These are phyloP conservation scores for Lasiommata megera DNA, from an alignment of 2,888 invertebrate species.

Conservation along the genomic window DNA sequence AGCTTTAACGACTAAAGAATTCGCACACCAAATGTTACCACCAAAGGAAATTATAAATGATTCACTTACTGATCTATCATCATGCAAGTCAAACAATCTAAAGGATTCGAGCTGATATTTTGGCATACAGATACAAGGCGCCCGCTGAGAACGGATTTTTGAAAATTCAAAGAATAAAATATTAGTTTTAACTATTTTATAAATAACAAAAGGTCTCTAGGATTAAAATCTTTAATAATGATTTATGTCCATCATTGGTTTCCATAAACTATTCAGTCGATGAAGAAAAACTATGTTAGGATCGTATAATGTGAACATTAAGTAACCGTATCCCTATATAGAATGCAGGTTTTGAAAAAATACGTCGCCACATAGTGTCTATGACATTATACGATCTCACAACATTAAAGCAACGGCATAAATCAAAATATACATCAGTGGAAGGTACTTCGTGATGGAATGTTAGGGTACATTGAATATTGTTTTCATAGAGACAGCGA, in stretches of 20 bases:
- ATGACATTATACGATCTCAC: constrained; percentile 10
- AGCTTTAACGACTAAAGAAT: too few relatives aligned
- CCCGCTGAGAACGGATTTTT: too few relatives aligned
- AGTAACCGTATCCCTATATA: neutral
- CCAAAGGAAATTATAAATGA: too few relatives aligned
- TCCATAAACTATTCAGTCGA: neutral
- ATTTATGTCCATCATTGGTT: neutral
- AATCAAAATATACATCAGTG: constrained; percentile 36
- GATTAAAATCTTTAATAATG: too few relatives aligned
- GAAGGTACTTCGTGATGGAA: constrained; percentile 37
- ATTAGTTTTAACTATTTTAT: too few relatives aligned
- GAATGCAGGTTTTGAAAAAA: neutral
- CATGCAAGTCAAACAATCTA: too few relatives aligned
- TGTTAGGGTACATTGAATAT: constrained; percentile 42
- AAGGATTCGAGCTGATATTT: too few relatives aligned
- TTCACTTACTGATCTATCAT: too few relatives aligned
- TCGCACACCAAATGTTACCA: too few relatives aligned
- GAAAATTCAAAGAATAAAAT: too few relatives aligned
- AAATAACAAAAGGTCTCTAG: too few relatives aligned
- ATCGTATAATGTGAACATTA: neutral
- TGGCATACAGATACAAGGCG: too few relatives aligned
- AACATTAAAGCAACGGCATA: constrained; percentile 30
- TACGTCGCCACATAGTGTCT: constrained; percentile 2
- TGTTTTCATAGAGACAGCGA: constrained; percentile 40
- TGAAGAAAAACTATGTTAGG: neutral